A percentile compares a stretch with the other conserved stretches of the same genome.
These are phyloP conservation scores for Dryocosmus kuriphilus DNA, from an alignment of 2,888 invertebrate species.

Conservation along the genomic window DNA sequence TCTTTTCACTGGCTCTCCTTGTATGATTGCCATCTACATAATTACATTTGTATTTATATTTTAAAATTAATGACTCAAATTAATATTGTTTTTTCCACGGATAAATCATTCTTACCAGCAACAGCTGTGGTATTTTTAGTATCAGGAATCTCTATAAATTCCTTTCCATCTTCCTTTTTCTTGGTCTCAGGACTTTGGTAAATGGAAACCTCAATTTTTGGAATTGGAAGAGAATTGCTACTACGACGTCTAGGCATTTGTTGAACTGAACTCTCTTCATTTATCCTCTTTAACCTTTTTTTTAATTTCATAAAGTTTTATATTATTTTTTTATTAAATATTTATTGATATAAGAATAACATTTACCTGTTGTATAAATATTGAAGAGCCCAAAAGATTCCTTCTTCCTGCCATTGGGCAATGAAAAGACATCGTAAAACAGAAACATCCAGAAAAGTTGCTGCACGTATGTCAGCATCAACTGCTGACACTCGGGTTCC, in stretches of 20 bases:
- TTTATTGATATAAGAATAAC: constrained; percentile 40
- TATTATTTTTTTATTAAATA: constrained; percentile 47
- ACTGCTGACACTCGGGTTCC: constrained; percentile 52
- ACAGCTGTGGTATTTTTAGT: constrained; percentile 83
- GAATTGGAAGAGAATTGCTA: constrained; percentile 95
- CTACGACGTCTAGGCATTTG: constrained; percentile 92
- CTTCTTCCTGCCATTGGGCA: constrained; percentile 98
- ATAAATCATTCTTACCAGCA: constrained; percentile 78
- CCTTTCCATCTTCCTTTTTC: constrained; percentile 84
- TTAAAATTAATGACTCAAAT: not conserved
- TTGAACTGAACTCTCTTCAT: constrained; percentile 88
- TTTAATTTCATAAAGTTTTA: constrained; percentile 16
- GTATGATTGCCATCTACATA: constrained; percentile 75
- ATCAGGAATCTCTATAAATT: constrained; percentile 89
- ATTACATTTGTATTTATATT: not conserved
- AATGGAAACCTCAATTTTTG: constrained; percentile 93
- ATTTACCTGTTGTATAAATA: constrained; percentile 91
- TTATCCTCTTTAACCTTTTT: constrained; percentile 90
- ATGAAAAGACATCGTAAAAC: constrained; percentile 97
- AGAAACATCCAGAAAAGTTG: constrained; percentile 97
- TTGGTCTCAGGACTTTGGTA: constrained; percentile 88
- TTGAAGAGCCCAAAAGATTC: constrained; percentile 97
- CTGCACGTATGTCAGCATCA: constrained; percentile 84
- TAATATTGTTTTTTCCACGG: not conserved
- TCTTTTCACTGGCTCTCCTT: constrained; percentile 89